phyloP scores from a whole-genome alignment of 2,888 invertebrate species.

The Stenotaenia linearis region DNA sequence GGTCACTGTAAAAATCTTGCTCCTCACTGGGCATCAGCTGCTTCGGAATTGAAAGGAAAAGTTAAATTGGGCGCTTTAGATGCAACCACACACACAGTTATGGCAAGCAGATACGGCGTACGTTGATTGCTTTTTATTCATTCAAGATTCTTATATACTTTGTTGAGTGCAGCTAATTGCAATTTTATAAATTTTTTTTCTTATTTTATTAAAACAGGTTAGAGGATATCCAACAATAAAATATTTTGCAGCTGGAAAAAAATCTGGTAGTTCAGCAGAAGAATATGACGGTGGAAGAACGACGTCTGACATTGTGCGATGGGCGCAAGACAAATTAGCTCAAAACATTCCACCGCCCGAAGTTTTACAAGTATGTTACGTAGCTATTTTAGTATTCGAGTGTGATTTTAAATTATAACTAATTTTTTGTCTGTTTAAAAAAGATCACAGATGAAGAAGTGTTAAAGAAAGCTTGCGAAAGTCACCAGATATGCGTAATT shows the following conservation, averaged over 20 bases:
- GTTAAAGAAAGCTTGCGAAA: conserved; percentile 71
- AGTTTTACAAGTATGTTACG: conserved; percentile 61
- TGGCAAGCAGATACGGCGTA: conserved; percentile 72
- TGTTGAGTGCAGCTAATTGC: not conserved
- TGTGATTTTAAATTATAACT: not conserved
- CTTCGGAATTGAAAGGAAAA: conserved; percentile 90
- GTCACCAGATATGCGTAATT: conserved; percentile 84
- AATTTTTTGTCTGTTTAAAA: not conserved
- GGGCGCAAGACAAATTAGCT: conserved; percentile 79
- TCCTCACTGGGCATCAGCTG: conserved; percentile 94
- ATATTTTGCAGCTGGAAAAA: conserved; percentile 65
- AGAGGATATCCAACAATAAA: conserved; percentile 97
- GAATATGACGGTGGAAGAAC: conserved; percentile 94
- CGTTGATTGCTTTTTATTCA: conserved; percentile 35
- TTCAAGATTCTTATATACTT: conserved; percentile 29
- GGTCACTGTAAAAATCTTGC: conserved; percentile 95
- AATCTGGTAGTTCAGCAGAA: conserved; percentile 50
- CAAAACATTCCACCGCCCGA: conserved; percentile 89
- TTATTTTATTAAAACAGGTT: conserved; percentile 48
- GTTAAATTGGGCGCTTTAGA: conserved; percentile 89
- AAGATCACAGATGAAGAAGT: conserved; percentile 50
- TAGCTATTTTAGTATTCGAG: not conserved
- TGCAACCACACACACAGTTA: conserved; percentile 81
- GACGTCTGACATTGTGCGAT: conserved; percentile 78
- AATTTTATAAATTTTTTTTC: not conserved